Conservation (phyloP, 2,797 vertebrate species). For the Columba guinea region DNA sequence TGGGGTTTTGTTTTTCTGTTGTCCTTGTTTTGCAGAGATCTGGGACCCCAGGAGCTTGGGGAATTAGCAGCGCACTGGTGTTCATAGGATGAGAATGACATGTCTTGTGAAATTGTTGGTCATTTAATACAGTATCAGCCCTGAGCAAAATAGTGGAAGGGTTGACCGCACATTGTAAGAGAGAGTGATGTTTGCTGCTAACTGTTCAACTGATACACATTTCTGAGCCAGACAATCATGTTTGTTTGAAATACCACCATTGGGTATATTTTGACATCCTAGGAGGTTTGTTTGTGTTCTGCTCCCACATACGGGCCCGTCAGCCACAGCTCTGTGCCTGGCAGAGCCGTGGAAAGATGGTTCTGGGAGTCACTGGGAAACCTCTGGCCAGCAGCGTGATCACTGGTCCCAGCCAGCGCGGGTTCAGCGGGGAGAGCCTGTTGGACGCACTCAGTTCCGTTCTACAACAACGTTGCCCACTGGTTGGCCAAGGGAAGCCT, state of each 20-base stretch:
- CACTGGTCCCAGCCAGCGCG: no score
- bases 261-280: background rate
- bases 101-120: background rate
- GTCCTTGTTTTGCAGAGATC: constrained; percentile 1
- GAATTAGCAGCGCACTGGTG: background rate
- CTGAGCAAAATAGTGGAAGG: background rate
- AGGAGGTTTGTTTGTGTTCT: background rate
- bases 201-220: background rate
- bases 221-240: background rate
- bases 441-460: no score
- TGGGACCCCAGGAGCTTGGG: background rate
- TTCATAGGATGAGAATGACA: background rate
- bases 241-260: background rate
- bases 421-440: no score
- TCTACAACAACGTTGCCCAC: no score
- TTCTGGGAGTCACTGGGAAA: no score
- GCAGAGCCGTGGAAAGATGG: no score
- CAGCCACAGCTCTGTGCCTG: no score
- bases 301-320: background rate
- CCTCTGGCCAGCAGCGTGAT: no score
- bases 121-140: background rate
- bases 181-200: background rate
- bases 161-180: background rate
- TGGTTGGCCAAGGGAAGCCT: no score
- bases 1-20: background rate